Conservation (phyloP, 2,113 vertebrate species). For the Nestor notabilis region DNA sequence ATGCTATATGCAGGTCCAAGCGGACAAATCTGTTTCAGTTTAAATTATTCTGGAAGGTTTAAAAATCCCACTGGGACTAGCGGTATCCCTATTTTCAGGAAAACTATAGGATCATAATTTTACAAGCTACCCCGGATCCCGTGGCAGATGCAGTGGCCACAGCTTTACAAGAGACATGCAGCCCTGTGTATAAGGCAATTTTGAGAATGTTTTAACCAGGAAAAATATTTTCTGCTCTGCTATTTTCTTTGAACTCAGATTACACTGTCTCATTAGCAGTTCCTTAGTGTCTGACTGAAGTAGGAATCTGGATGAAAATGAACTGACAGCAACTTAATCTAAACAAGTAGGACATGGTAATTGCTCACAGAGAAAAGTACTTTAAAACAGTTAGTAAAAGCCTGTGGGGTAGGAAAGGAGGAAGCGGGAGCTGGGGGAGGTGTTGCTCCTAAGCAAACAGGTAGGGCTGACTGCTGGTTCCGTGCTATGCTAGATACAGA, state of each 20-base stretch:
- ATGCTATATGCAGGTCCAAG: not conserved
- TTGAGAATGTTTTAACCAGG: not conserved
- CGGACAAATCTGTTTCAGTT: not conserved
- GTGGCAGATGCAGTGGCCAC: not conserved
- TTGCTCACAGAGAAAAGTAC: constrained; percentile 46
- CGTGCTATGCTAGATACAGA: not conserved
- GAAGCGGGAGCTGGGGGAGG: not conserved
- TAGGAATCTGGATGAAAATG: constrained; percentile 55
- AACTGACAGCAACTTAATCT: constrained; percentile 63
- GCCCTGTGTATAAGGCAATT: not conserved
- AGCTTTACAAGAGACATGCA: not conserved
- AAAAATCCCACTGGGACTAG: not conserved
- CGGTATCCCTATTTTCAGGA: not conserved
- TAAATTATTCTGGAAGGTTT: not conserved
- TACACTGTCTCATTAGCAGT: constrained; percentile 41
- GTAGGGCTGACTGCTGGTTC: not conserved
- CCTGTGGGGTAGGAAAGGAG: not conserved
- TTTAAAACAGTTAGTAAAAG: constrained; percentile 52
- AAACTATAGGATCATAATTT: not conserved
- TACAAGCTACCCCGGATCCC: not conserved
- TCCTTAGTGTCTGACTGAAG: constrained; percentile 39
- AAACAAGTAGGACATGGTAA: constrained; percentile 57
- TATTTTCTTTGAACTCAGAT: constrained; percentile 60
- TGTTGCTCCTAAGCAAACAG: not conserved
- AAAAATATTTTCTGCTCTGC: not conserved